phyloP scores from a whole-genome alignment of 2,797 vertebrate species.

The Falco rusticolus region DNA sequence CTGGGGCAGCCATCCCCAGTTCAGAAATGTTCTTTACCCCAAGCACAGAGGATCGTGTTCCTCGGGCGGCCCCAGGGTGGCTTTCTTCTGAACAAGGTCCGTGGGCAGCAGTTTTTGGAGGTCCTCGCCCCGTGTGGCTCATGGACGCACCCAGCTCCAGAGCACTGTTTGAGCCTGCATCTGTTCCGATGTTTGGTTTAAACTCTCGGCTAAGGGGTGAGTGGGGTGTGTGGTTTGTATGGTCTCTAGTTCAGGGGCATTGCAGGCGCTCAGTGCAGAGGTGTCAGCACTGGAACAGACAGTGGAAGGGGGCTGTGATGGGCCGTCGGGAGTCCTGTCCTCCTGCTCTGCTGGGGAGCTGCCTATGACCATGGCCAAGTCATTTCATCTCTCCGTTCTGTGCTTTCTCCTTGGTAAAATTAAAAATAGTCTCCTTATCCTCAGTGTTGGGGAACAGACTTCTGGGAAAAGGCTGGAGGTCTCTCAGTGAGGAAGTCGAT shows the following conservation, averaged over 20 bases:
- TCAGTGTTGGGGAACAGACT: fast-evolving
- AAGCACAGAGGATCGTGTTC: neutral
- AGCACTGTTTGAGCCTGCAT: fast-evolving
- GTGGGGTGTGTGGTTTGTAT: fast-evolving
- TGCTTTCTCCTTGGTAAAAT: neutral
- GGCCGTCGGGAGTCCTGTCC: neutral
- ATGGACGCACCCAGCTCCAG: fast-evolving
- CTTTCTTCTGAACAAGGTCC: fast-evolving
- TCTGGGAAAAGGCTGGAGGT: neutral
- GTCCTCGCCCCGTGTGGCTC: fast-evolving
- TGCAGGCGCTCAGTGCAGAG: neutral
- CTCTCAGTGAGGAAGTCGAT: neutral
- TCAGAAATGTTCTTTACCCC: neutral
- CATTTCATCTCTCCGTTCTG: neutral
- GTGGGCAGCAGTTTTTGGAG: fast-evolving
- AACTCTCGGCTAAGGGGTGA: neutral
- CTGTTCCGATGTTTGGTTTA: fast-evolving
- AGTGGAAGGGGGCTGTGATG: neutral
- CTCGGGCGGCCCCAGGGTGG: neutral
- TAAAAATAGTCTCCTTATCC: neutral
- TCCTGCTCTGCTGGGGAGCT: neutral
- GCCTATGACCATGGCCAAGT: neutral
- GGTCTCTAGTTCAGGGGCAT: neutral
- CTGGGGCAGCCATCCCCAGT: fast-evolving
- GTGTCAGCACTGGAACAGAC: fast-evolving